These are phyloP conservation scores for Saxicola maurus DNA, from an alignment of 2,797 vertebrate genomes.

Conservation along the genomic window DNA sequence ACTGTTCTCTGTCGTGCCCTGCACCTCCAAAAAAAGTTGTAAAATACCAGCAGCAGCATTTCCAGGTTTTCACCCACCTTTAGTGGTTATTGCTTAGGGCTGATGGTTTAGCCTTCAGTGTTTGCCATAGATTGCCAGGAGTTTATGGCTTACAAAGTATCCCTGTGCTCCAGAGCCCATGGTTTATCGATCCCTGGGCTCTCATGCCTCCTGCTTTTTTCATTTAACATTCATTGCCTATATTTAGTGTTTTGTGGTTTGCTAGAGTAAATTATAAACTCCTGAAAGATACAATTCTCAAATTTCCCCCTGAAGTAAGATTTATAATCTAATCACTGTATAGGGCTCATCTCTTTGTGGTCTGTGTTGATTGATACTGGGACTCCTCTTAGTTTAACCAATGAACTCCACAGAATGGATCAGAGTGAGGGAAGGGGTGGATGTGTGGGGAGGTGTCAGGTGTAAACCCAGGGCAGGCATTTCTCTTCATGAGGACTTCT, in stretches of 20 bases:
- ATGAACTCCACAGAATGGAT: not conserved
- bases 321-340: not conserved
- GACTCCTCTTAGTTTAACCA: not conserved
- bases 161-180: not conserved
- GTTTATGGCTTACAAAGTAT: not conserved
- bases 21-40: not conserved
- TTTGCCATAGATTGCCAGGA: not conserved
- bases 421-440: not conserved
- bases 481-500: not conserved
- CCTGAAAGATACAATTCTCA: not conserved
- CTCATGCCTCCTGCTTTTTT: not conserved
- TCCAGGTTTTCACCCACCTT: not conserved
- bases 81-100: not conserved
- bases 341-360: not conserved
- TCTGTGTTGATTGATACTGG: not conserved
- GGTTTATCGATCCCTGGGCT: not conserved
- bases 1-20: fast-evolving
- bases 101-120: not conserved
- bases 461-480: not conserved
- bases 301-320: not conserved
- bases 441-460: not conserved
- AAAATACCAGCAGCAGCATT: not conserved
- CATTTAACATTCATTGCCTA: not conserved
- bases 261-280: not conserved
- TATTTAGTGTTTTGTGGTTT: not conserved